Percentiles rank a stretch among this genome's conserved stretches.
Evolutionary conservation across 2,888 invertebrate species (phyloP).

Genomic region (Dryocosmus kuriphilus): DNA sequence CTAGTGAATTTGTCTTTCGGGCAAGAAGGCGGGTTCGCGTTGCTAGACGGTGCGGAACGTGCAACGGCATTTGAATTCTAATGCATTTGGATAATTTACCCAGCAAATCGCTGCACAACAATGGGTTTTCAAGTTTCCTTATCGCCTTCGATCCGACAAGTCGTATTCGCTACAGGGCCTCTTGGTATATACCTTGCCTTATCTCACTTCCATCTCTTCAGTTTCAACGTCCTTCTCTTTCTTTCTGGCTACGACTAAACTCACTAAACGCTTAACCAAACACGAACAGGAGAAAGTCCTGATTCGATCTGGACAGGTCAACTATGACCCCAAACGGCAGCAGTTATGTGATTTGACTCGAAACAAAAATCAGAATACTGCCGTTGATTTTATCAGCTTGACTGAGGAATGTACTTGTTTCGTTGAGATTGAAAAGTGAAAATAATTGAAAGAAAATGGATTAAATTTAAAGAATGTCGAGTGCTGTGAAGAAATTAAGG

Average conservation of each 20-base stretch:
- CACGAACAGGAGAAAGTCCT: constrained; percentile 47
- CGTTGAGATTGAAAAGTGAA: not conserved
- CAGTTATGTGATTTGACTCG: constrained; percentile 33
- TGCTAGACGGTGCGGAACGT: constrained; percentile 15
- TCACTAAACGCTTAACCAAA: constrained; percentile 22
- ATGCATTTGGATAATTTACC: constrained; percentile 43
- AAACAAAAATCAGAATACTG: constrained; percentile 28
- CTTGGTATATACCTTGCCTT: not conserved
- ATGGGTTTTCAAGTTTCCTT: constrained; percentile 48
- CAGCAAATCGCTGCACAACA: constrained; percentile 39
- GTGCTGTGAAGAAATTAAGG: not conserved
- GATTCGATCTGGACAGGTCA: constrained; percentile 38
- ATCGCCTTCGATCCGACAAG: constrained; percentile 45
- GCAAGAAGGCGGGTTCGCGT: constrained; percentile 17
- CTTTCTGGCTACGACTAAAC: constrained; percentile 7
- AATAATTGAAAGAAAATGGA: not conserved
- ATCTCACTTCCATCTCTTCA: constrained; percentile 23
- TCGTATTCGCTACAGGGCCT: constrained; percentile 37
- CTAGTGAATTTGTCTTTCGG: constrained; percentile 37
- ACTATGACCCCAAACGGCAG: constrained; percentile 22
- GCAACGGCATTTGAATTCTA: constrained; percentile 40
- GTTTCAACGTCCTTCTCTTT: not conserved
- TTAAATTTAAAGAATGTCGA: not conserved
- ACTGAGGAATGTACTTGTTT: not conserved
- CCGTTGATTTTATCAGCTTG: constrained; percentile 22